Conservation (phyloP, 2,113 vertebrate species). For the Falco punctatus region DNA sequence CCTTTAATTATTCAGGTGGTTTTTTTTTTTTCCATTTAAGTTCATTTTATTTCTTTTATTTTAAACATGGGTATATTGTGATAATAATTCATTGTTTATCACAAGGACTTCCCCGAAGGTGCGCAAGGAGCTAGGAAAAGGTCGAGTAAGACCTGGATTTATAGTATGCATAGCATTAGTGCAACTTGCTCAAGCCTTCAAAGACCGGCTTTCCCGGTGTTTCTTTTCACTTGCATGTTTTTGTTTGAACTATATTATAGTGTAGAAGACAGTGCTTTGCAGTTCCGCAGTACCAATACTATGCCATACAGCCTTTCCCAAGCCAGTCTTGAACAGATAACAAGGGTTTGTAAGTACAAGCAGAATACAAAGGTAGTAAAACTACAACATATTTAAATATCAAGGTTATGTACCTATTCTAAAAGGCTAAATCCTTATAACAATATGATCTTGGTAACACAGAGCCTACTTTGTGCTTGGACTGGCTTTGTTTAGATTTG, state of each 20-base stretch:
- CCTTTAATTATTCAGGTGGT: not conserved
- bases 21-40: not conserved
- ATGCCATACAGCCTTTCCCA: not conserved
- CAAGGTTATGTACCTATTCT: not conserved
- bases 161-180: not conserved
- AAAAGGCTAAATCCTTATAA: not conserved
- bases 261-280: not conserved
- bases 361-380: not conserved
- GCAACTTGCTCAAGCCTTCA: not conserved
- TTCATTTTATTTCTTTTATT: not conserved
- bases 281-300: not conserved
- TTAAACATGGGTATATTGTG: not conserved
- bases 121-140: not conserved
- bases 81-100: not conserved
- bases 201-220: not conserved
- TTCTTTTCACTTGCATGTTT: not conserved
- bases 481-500: not conserved
- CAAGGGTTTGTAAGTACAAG: not conserved
- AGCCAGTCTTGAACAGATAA: not conserved
- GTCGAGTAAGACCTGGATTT: not conserved
- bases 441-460: not conserved
- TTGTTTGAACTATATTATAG: not conserved
- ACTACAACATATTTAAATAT: not conserved
- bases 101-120: not conserved
- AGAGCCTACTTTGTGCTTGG: not conserved